A percentile compares a stretch with the other conserved stretches of the same genome.
Evolutionary conservation across 1,140 invertebrate genomes (phyloP).

Genomic region (Gonatopus flavifemur): DNA sequence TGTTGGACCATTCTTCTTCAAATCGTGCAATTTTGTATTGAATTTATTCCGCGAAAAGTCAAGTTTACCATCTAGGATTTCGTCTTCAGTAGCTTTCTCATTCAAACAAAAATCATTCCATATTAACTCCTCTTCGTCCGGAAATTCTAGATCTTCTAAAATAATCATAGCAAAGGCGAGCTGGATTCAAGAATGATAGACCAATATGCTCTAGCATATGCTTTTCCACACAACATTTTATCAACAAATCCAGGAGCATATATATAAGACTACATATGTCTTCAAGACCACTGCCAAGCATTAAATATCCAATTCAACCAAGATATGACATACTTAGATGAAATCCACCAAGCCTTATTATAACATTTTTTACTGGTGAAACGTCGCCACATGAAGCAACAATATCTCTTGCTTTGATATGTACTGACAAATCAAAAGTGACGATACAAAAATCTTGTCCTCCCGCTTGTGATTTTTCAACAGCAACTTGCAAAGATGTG

Average conservation of each 20-base stretch:
- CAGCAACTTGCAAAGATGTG: constrained; percentile 13
- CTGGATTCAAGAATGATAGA: too few species aligned
- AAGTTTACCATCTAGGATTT: neutral
- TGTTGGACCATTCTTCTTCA: constrained; percentile 39
- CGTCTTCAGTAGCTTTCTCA: too few species aligned
- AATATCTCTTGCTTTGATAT: constrained; percentile 28
- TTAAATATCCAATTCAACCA: constrained; percentile 29
- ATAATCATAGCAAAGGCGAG: constrained; percentile 29
- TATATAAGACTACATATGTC: constrained; percentile 36
- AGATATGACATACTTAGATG: constrained; percentile 33
- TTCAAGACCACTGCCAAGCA: constrained; percentile 47
- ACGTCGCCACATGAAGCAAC: constrained; percentile 13
- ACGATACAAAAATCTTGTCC: constrained; percentile 33
- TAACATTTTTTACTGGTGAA: constrained; percentile 22
- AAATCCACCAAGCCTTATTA: constrained; percentile 31
- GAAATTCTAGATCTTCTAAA: constrained; percentile 15
- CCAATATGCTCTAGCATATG: constrained; percentile 38
- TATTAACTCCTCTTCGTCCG: constrained; percentile 23
- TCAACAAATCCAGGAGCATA: constrained; percentile 25
- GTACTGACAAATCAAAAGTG: constrained; percentile 36
- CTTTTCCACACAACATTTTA: constrained; percentile 47
- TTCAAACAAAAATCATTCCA: too few species aligned
- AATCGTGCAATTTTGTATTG: neutral
- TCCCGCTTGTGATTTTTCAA: constrained; percentile 6
- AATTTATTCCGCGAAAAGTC: neutral